Conservation (phyloP, 2,113 vertebrate species). For the Corythornis cristatus region DNA sequence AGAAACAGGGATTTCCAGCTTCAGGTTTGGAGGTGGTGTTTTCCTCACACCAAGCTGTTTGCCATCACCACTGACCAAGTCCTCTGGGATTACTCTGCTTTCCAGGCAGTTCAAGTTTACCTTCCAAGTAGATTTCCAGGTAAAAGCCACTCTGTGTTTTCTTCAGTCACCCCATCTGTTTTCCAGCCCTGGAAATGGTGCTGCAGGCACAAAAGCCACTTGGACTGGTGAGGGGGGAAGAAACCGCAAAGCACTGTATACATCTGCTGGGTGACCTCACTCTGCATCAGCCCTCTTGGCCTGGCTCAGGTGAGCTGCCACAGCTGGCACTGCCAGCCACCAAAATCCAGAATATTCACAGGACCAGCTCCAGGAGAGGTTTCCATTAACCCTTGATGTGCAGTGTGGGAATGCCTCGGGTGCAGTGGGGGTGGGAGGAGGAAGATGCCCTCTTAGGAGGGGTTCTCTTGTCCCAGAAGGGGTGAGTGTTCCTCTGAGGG, state of each 20-base stretch:
- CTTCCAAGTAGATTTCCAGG: neutral
- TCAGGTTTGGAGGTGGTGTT: neutral
- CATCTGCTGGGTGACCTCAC: neutral
- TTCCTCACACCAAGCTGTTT: neutral
- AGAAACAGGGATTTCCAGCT: neutral
- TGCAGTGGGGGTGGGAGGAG: neutral
- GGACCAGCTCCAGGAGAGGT: neutral
- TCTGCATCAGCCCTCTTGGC: neutral
- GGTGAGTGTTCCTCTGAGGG: accelerated
- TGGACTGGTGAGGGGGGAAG: neutral
- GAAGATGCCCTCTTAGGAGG: neutral
- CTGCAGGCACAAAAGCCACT: neutral
- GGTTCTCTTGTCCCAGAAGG: neutral
- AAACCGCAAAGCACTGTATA: neutral
- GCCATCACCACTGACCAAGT: neutral
- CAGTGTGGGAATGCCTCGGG: neutral
- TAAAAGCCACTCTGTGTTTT: neutral
- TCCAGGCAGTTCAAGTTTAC: neutral
- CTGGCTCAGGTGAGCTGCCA: neutral
- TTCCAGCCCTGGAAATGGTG: neutral
- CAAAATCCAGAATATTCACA: neutral
- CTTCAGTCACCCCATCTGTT: neutral
- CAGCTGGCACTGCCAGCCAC: neutral
- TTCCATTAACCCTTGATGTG: neutral
- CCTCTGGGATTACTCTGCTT: neutral